These are phyloP conservation scores for Carcina quercana DNA, from an alignment of 2,888 invertebrate genomes.

Conservation along the genomic window DNA sequence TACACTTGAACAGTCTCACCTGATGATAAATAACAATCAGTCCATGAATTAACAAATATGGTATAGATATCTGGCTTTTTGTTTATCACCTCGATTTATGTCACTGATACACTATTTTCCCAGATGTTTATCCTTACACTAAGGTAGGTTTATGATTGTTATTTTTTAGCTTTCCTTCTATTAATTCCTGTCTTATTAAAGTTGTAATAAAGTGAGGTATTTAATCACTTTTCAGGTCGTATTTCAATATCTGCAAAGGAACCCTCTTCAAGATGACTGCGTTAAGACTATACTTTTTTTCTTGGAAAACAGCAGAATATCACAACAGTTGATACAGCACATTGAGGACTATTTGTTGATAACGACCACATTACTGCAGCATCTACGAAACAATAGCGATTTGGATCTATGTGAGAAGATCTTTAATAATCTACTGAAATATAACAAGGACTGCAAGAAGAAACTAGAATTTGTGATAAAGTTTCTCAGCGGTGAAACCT, in stretches of 20 bases:
- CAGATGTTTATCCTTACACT: too few species aligned
- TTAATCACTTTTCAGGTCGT: slow-evolving; percentile 44
- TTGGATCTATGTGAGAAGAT: slow-evolving; percentile 27
- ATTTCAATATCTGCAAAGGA: slow-evolving; percentile 42
- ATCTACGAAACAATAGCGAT: slow-evolving; percentile 25
- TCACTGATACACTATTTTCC: too few species aligned
- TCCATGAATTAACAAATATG: too few species aligned
- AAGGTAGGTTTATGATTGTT: too few species aligned
- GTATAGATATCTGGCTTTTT: too few species aligned
- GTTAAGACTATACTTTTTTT: slow-evolving; percentile 38
- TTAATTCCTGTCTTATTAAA: too few species aligned
- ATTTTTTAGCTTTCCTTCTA: too few species aligned
- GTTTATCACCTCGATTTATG: too few species aligned
- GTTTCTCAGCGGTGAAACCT: slow-evolving; percentile 42
- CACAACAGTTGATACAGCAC: slow-evolving; percentile 35
- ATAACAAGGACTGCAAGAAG: slow-evolving; percentile 53
- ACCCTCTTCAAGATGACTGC: slow-evolving; percentile 35
- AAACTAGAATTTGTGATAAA: slow-evolving; percentile 55
- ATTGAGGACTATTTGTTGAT: slow-evolving; percentile 45
- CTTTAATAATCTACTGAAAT: slow-evolving; percentile 38
- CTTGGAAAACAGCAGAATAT: slow-evolving; percentile 48
- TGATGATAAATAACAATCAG: too few species aligned
- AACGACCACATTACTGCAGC: slow-evolving; percentile 38
- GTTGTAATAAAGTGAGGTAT: too few species aligned
- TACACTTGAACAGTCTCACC: too few species aligned